phyloP scores from a whole-genome alignment of 2,113 vertebrate genomes.

The Puma concolor region DNA sequence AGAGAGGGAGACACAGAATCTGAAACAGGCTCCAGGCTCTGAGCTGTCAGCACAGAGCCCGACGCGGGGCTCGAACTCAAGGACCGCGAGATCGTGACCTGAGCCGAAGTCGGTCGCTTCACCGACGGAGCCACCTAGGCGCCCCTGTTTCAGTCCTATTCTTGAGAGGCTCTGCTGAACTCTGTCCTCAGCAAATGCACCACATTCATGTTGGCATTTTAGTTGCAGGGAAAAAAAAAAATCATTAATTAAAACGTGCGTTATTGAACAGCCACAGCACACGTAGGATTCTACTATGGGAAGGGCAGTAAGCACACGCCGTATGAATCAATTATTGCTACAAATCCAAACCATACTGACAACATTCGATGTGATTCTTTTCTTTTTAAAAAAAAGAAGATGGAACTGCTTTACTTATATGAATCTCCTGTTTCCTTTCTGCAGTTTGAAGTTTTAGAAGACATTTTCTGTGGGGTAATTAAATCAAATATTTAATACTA shows the following conservation, averaged over 20 bases:
- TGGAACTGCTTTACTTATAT: background rate
- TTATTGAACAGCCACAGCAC: background rate
- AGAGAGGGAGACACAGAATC: too few species aligned
- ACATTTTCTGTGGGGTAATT: slow-evolving; percentile 67
- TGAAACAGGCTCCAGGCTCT: too few species aligned
- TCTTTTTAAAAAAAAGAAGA: background rate
- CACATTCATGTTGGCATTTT: slow-evolving; percentile 39
- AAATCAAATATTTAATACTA: slow-evolving; percentile 66
- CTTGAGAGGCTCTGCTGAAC: background rate
- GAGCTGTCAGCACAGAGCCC: too few species aligned
- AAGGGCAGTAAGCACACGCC: background rate
- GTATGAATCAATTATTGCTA: slow-evolving; percentile 48
- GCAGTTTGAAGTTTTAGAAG: slow-evolving; percentile 56
- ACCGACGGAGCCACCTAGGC: too few species aligned
- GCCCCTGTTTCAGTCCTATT: background rate
- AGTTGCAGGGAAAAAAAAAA: slow-evolving; percentile 35
- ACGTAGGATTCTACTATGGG: background rate
- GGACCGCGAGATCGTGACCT: too few species aligned
- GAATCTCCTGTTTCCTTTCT: background rate
- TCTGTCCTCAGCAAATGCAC: slow-evolving; percentile 23
- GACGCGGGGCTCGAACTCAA: too few species aligned
- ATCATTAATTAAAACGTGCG: slow-evolving; percentile 46
- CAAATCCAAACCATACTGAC: slow-evolving; percentile 70
- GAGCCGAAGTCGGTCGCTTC: too few species aligned
- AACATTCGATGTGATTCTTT: slow-evolving; percentile 43